phyloP scores from a whole-genome alignment of 2,113 vertebrate species.

The Tiliqua scincoides region DNA sequence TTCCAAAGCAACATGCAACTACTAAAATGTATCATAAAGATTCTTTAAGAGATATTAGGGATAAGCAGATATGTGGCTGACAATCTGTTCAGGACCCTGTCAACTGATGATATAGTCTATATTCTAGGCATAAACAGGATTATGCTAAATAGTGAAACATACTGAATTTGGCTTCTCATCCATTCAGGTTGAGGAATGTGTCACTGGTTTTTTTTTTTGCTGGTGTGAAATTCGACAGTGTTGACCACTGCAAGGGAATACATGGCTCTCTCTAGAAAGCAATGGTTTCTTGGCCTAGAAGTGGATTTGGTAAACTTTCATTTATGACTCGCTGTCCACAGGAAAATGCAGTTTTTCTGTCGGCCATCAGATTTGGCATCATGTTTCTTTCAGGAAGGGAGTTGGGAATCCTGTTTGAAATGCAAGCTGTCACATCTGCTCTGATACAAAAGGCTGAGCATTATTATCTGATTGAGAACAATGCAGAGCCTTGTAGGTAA shows the following conservation, averaged over 20 bases:
- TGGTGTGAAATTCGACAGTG: background rate
- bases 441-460: constrained; percentile 9
- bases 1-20: too few relatives aligned
- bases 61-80: too few relatives aligned
- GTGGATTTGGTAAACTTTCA: constrained; percentile 53
- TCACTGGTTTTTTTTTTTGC: background rate
- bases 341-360: constrained; percentile 22
- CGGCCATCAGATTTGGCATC: background rate
- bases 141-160: background rate
- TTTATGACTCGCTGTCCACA: constrained; percentile 53
- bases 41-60: too few relatives aligned
- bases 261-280: background rate
- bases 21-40: too few relatives aligned
- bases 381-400: constrained; percentile 36
- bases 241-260: background rate
- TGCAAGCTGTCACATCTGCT: constrained; percentile 9
- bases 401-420: constrained; percentile 33
- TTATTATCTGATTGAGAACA: constrained; percentile 12
- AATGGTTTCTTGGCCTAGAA: constrained; percentile 47
- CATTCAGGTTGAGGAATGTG: background rate
- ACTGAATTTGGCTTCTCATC: background rate
- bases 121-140: background rate
- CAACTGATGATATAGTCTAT: background rate
- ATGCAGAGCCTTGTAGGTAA: constrained; percentile 29
- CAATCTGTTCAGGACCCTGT: background rate